These are phyloP conservation scores for Porphyrio hochstetteri DNA, from an alignment of 2,113 vertebrate genomes.

Conservation along the genomic window DNA sequence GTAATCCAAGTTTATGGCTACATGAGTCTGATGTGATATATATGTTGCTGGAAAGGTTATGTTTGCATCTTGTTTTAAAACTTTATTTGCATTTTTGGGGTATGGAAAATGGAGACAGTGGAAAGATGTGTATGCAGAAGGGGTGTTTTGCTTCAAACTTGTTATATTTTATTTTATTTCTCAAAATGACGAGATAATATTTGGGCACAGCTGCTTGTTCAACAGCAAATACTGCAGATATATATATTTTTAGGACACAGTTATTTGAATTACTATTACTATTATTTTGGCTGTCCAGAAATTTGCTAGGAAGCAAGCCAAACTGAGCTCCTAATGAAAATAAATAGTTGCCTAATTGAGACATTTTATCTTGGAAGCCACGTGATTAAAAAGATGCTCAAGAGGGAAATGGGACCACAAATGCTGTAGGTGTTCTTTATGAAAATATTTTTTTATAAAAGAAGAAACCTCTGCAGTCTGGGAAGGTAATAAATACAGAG, in stretches of 20 bases:
- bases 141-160: not conserved
- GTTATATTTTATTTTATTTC: not conserved
- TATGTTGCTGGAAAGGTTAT: not conserved
- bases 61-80: not conserved
- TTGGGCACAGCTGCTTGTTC: not conserved
- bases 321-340: not conserved
- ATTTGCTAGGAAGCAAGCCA: not conserved
- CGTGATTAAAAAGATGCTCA: not conserved
- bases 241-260: not conserved
- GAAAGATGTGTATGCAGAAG: not conserved
- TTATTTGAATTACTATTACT: not conserved
- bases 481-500: not conserved
- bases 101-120: not conserved
- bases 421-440: not conserved
- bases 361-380: not conserved
- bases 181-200: not conserved
- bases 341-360: not conserved
- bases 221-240: not conserved
- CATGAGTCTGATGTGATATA: not conserved
- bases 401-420: not conserved
- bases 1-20: not conserved
- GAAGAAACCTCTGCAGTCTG: not conserved
- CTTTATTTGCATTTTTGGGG: not conserved
- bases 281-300: not conserved
- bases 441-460: not conserved